These are phyloP conservation scores for Venustaconcha ellipsiformis DNA, from an alignment of 1,140 invertebrate species.

Conservation along the genomic window DNA sequence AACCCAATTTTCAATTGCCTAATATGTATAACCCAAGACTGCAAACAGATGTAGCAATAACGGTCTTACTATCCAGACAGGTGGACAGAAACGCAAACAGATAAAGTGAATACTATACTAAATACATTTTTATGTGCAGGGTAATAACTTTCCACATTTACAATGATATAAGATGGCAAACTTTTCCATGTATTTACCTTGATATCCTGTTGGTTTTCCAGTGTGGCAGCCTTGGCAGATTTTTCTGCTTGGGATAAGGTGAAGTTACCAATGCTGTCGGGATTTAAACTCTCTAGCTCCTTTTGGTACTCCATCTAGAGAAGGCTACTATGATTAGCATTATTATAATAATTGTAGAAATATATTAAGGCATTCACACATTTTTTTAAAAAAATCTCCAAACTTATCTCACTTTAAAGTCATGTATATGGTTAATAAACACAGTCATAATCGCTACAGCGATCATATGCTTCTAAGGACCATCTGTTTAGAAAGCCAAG, in stretches of 20 bases:
- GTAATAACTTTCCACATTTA: background rate
- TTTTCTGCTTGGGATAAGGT: slow-evolving; percentile 92
- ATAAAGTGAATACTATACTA: too few relatives aligned
- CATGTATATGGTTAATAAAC: background rate
- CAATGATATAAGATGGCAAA: background rate
- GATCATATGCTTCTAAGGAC: background rate
- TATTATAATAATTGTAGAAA: background rate
- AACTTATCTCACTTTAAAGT: background rate
- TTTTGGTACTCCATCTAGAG: slow-evolving; percentile 89
- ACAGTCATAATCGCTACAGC: too few relatives aligned
- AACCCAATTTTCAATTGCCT: too few relatives aligned
- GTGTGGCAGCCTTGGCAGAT: slow-evolving; percentile 83
- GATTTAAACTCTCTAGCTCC: slow-evolving; percentile 83
- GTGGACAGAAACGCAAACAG: too few relatives aligned
- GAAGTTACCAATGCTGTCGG: slow-evolving; percentile 92
- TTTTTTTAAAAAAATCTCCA: background rate
- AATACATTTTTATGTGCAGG: too few relatives aligned
- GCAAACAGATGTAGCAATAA: too few relatives aligned
- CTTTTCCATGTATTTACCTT: slow-evolving; percentile 77
- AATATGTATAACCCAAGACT: too few relatives aligned
- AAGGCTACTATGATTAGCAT: background rate
- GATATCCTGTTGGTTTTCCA: slow-evolving; percentile 97
- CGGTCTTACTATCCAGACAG: too few relatives aligned
- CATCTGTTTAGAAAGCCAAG: too few relatives aligned
- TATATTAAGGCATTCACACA: background rate